These are phyloP conservation scores for Hydrolagus affinis DNA, from an alignment of 2,113 vertebrate species.

Conservation along the genomic window DNA sequence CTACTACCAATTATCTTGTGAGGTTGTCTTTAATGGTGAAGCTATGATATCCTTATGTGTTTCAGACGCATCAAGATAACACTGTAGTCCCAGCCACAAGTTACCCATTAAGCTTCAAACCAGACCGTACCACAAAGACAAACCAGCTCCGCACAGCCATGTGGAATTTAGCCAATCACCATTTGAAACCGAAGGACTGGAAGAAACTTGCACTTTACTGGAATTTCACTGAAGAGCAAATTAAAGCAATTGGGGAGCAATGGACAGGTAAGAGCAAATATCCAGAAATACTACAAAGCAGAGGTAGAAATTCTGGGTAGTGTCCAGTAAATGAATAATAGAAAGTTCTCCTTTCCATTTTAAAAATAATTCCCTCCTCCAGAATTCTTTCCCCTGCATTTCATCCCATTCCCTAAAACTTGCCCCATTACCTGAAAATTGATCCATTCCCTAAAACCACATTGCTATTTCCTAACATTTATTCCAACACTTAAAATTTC, in stretches of 20 bases:
- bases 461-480: no score
- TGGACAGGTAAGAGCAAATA: constrained; percentile 65
- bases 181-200: constrained; percentile 68
- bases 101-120: constrained; percentile 68
- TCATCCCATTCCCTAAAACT: no score
- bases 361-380: no score
- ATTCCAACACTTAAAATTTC: no score
- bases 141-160: constrained; percentile 59
- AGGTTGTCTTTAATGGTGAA: neutral
- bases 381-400: no score
- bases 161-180: constrained; percentile 70
- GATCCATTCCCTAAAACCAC: no score
- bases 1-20: neutral
- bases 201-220: constrained; percentile 67
- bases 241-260: constrained; percentile 73
- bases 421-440: no score
- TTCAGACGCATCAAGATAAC: constrained; percentile 52
- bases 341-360: no score
- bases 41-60: constrained; percentile 35
- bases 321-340: no score
- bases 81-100: constrained; percentile 44
- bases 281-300: neutral
- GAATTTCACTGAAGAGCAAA: constrained; percentile 68
- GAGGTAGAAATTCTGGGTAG: no score
- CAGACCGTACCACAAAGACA: constrained; percentile 70